Conservation (phyloP, 2,888 invertebrate species). For the Lycophotia porphyrea region DNA sequence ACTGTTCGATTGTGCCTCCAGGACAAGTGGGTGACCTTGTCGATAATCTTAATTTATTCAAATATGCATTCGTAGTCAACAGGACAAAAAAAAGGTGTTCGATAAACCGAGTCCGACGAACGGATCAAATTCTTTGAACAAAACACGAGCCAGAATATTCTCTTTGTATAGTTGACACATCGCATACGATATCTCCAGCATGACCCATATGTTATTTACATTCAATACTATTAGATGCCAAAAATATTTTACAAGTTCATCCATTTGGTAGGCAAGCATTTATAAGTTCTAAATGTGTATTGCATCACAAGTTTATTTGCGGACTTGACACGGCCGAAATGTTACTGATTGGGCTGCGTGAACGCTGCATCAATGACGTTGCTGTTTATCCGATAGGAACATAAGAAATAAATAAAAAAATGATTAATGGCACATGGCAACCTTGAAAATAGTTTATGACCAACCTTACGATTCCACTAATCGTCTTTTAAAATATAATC, state of each 20-base stretch:
- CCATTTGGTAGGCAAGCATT: constrained; percentile 59
- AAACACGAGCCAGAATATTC: constrained; percentile 10
- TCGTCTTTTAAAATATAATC: background rate
- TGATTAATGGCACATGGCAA: constrained; percentile 15
- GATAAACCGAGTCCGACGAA: constrained; percentile 22
- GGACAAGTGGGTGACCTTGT: constrained; percentile 72
- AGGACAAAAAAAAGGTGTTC: constrained; percentile 33
- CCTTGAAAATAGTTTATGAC: background rate
- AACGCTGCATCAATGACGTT: constrained; percentile 64
- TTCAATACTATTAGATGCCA: constrained; percentile 68
- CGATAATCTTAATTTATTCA: constrained; percentile 79
- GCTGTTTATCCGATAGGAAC: constrained; percentile 40
- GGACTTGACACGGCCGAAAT: constrained; percentile 79
- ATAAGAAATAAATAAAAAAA: constrained; percentile 29
- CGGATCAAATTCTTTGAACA: constrained; percentile 27
- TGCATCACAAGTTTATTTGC: constrained; percentile 85
- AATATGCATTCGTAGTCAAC: constrained; percentile 62
- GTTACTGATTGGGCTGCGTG: constrained; percentile 67
- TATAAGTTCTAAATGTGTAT: constrained; percentile 71
- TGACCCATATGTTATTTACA: constrained; percentile 53
- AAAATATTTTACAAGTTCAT: constrained; percentile 67
- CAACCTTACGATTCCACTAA: background rate
- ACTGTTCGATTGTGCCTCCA: constrained; percentile 25
- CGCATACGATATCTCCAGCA: constrained; percentile 26
- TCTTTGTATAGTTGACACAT: constrained; percentile 28